phyloP scores from a whole-genome alignment of 2,888 invertebrate species.

The Cactoblastis cactorum region DNA sequence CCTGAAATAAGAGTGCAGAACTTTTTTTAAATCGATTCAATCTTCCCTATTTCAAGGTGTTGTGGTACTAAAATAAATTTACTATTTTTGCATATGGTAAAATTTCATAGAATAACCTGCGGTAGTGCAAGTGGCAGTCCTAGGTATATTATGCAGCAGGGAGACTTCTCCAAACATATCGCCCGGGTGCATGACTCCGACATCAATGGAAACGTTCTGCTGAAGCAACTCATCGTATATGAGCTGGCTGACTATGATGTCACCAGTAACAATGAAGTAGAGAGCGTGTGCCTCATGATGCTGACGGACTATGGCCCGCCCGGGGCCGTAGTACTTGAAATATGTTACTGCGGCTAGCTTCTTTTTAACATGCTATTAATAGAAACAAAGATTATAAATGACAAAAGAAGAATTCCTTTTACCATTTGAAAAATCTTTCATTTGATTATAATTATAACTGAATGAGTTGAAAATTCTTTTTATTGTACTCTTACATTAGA shows the following conservation, averaged over 20 bases:
- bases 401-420: no score
- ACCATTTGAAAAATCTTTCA: no score
- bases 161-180: constrained; percentile 85
- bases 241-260: constrained; percentile 67
- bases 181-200: constrained; percentile 76
- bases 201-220: constrained; percentile 59
- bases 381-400: background rate
- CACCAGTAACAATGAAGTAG: constrained; percentile 83
- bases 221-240: constrained; percentile 73
- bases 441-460: no score
- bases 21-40: no score
- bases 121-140: constrained; percentile 81
- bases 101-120: constrained; percentile 52
- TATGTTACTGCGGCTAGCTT: constrained; percentile 80
- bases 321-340: constrained; percentile 80
- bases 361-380: constrained; percentile 75
- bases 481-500: no score
- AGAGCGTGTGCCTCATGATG: constrained; percentile 79
- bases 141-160: constrained; percentile 78
- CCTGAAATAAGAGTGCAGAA: no score
- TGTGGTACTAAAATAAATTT: no score
- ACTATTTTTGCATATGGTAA: no score
- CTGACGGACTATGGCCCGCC: constrained; percentile 81
- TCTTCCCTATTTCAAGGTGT: no score
- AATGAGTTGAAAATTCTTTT: no score